phyloP scores from a whole-genome alignment of 2,888 invertebrate genomes.

The Stenotaenia linearis region DNA sequence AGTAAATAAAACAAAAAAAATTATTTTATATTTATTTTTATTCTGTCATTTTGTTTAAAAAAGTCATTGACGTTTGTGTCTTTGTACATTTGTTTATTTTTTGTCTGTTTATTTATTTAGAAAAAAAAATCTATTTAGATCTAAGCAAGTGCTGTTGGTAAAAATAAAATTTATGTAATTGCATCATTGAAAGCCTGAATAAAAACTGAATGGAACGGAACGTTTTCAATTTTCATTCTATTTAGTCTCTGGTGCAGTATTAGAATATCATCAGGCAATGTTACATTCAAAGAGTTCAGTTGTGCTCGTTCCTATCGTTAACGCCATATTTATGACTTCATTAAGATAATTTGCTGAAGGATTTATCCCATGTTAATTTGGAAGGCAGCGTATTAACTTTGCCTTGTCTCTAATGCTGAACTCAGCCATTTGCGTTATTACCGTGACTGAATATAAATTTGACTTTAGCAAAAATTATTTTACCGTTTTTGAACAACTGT shows the following conservation, averaged over 20 bases:
- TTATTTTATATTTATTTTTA: background rate
- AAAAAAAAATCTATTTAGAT: too few species aligned
- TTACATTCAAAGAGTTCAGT: slow-evolving; percentile 23
- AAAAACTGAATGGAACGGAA: background rate
- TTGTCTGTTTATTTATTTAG: background rate
- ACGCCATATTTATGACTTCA: slow-evolving; percentile 24
- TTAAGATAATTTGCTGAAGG: slow-evolving; percentile 26
- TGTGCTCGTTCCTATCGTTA: slow-evolving; percentile 3
- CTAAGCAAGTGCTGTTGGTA: too few species aligned
- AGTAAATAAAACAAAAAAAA: background rate
- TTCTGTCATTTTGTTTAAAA: too few species aligned
- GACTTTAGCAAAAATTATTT: background rate
- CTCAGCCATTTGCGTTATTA: slow-evolving; percentile 1
- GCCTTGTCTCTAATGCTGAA: background rate
- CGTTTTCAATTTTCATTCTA: background rate
- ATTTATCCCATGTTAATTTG: slow-evolving; percentile 21
- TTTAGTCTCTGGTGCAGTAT: background rate
- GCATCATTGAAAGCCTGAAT: background rate
- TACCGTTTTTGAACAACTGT: background rate
- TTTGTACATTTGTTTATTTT: background rate
- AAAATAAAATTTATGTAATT: background rate
- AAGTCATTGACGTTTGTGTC: background rate
- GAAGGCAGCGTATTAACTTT: slow-evolving; percentile 10
- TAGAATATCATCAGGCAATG: slow-evolving; percentile 5
- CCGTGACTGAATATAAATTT: background rate